Evolutionary conservation across 2,888 invertebrate species (phyloP).

Genomic region (Xylota segnis): DNA sequence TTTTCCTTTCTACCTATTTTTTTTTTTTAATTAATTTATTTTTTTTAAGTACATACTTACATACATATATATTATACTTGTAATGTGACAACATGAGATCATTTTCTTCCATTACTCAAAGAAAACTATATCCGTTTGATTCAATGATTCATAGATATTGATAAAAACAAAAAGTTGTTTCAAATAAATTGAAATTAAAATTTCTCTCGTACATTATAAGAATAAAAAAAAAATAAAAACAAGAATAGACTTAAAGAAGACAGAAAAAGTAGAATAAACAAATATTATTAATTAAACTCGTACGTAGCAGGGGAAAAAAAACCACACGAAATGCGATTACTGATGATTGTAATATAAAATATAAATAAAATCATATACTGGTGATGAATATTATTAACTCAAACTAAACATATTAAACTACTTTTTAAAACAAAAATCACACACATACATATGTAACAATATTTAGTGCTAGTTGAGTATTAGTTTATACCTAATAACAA

Average conservation of each 20-base stretch:
- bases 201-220: slow-evolving; percentile 32
- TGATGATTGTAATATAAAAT: slow-evolving; percentile 63
- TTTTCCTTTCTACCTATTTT: slow-evolving; percentile 6
- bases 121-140: slow-evolving; percentile 40
- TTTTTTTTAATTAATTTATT: slow-evolving; percentile 39
- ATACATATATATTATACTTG: slow-evolving; percentile 15
- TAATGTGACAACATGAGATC: slow-evolving; percentile 57
- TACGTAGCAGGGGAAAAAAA: neutral
- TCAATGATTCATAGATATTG: slow-evolving; percentile 39
- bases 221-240: too few species aligned
- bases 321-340: slow-evolving; percentile 15
- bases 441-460: slow-evolving; percentile 59
- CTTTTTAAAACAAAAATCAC: too few species aligned
- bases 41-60: slow-evolving; percentile 17
- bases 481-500: slow-evolving; percentile 55
- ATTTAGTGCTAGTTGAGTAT: slow-evolving; percentile 67
- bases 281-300: slow-evolving; percentile 11
- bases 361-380: slow-evolving; percentile 41
- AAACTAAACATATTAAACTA: slow-evolving; percentile 62
- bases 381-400: slow-evolving; percentile 71
- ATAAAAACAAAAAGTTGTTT: slow-evolving; percentile 26
- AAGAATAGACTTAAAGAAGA: slow-evolving; percentile 57
- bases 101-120: slow-evolving; percentile 67
- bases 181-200: slow-evolving; percentile 25
- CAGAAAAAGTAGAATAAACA: slow-evolving; percentile 14